Percentiles rank a stretch among this genome's conserved stretches.
Evolutionary conservation across 2,888 invertebrate genomes (phyloP).

Genomic region (Tholera decimalis): DNA sequence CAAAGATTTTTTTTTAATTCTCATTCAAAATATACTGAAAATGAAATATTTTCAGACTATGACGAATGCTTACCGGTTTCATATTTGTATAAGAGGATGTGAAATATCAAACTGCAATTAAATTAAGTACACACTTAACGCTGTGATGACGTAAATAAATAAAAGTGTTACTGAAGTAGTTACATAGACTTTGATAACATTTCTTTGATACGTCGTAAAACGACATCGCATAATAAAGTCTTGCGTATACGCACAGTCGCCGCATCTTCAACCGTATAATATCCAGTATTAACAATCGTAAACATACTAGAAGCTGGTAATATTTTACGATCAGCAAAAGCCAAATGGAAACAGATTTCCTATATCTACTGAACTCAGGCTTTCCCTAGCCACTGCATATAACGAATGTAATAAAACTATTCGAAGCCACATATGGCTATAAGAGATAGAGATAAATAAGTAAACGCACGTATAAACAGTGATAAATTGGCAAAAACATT

Average conservation of each 20-base stretch:
- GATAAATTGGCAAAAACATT: conserved; percentile 25
- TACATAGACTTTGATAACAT: conserved; percentile 26
- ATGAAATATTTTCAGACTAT: neutral
- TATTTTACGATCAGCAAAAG: conserved; percentile 42
- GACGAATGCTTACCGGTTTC: neutral
- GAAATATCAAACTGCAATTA: no score
- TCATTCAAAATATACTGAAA: neutral
- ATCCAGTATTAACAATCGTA: conserved; percentile 32
- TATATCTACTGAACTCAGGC: neutral
- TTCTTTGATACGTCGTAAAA: conserved; percentile 6
- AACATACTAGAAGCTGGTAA: conserved; percentile 24
- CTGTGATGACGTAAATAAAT: neutral
- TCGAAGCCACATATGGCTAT: conserved; percentile 11
- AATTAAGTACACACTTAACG: neutral
- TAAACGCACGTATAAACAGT: conserved; percentile 13
- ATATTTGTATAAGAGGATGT: neutral
- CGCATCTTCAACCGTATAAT: conserved; percentile 26
- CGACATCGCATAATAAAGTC: conserved; percentile 24
- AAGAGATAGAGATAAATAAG: conserved; percentile 41
- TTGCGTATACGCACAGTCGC: conserved; percentile 35
- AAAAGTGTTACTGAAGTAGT: conserved; percentile 5
- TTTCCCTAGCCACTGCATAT: conserved; percentile 17
- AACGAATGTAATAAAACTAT: conserved; percentile 24
- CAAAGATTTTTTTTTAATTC: neutral
- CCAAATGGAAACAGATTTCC: conserved; percentile 16